Base-by-base conservation (phyloP, 2,113 vertebrate species). In the Bambusicola thoracicus region DNA sequence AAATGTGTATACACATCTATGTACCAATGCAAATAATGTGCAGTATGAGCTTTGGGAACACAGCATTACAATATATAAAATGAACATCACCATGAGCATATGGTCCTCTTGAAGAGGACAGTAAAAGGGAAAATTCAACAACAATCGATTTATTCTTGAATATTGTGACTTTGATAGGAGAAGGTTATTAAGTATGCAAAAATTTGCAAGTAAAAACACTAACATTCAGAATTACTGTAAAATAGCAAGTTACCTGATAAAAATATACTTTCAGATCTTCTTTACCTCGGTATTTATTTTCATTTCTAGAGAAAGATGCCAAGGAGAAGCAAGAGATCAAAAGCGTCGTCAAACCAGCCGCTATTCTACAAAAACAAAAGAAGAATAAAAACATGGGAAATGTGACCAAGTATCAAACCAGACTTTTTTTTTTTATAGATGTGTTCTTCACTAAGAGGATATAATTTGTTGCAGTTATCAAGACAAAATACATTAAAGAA, bases 261-360 rank as follows among this genome's bases (percentile, higher is more conserved):
- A 98, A 83, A 93, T 98, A 96, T 48, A 98, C 88, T 90, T 91
- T 87, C 19, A 97, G 94, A 93, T 98, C 96, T 87, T 96, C 70
- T 1, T 66, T 97, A 76, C 96, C 93, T 29, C 93, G 43, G 44
- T 96, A 89, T 48, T 88, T 97, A 59, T 91, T 97, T 88, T 94
- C 61, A 19, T 97, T 98, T 80, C 97, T 98, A 96, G 96, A 96
- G 68, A 97, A 79, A 51, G 40, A 95, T 32, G 63, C 9, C 83
- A 99, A 69, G 22, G 85, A 98, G 87, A 96, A 97, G 74, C 97
- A 95, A 24, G 98, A 98, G 15, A 98, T 97, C 74, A 99, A 89
- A 79, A 99, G 94, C 32, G 98, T 95, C 89, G 99, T 91, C 20
- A 98, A 94, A 84, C 98, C 99, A 79, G 99, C 95, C 84, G 96